Evolutionary conservation across 2,888 invertebrate genomes (phyloP), one percentile per base, ranked within the genome.

Genomic region (Apocheima hispidaria): DNA sequence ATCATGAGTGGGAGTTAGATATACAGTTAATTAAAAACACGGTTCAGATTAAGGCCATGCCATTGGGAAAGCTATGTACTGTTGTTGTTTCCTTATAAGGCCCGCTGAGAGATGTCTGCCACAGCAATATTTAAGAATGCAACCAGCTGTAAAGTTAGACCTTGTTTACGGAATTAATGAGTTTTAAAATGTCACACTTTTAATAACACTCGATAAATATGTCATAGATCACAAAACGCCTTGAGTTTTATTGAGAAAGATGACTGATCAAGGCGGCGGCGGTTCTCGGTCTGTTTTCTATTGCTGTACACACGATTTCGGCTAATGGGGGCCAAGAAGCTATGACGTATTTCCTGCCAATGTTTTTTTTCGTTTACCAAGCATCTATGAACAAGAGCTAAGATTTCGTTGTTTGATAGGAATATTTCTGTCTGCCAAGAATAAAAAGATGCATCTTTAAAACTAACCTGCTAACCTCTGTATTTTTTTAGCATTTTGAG

Each of bases 121-220:
- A 18, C 23, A 7, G 23, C 41, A 23, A n/a, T 18, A 18, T 23
- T 41, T 44, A 26, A 16, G 4, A 18, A 20, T 12, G 12, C 16
- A 18, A 10, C 28, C 33, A 23, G 50, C 38, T 50, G 50, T 50
- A 26, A 50, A 50, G 1, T 50, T 38, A 38, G 26, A 38, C 38
- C 50, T 51, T 36, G 50, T 51, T 36, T 36, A 36, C 36, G 49
- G n/a, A 36, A 4, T 50, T 50, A 36, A 50, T 36, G 21, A 50
- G 23, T 50, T 48, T 49, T 51, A 21, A 51, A 51, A 51, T 51
- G 50, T 38, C 50, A 51, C 26, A 36, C 23, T 14, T 36, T 51
- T 38, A 38, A 7, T 38, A 51, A 38, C 26, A 26, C 6, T 5
- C 18, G 16, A 28, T 38, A 51, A 38, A 51, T 26, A 51, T 38